Evolutionary conservation across 2,113 vertebrate genomes (phyloP).

Genomic region (Podarcis muralis): DNA sequence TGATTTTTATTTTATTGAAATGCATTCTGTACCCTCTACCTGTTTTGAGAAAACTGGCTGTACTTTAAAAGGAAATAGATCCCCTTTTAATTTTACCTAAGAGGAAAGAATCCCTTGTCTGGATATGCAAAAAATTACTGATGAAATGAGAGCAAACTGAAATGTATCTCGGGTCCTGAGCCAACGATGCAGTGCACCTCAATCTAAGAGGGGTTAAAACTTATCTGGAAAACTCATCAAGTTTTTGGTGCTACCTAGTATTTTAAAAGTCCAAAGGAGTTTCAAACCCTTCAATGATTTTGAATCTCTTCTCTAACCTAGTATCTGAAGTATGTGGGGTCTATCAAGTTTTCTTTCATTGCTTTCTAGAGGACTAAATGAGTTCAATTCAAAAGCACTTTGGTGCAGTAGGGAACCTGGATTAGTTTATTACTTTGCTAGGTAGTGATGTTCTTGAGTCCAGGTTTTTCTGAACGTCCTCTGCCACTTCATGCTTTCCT

Average conservation of each 20-base stretch:
- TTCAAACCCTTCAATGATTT: not conserved
- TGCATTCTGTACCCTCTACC: not conserved
- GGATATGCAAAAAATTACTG: conserved; percentile 19
- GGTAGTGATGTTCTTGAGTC: not conserved
- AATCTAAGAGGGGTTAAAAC: conserved; percentile 53
- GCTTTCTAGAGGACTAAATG: not conserved
- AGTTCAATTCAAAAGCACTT: not conserved
- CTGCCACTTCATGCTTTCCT: not conserved
- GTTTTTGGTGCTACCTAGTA: conserved; percentile 2
- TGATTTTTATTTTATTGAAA: not conserved
- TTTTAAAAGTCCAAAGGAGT: not conserved
- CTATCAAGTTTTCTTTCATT: not conserved
- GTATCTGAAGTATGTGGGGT: not conserved
- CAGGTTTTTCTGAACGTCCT: conserved; percentile 5
- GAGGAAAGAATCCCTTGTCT: not conserved
- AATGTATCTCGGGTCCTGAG: not conserved
- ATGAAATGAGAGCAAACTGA: conserved; percentile 22
- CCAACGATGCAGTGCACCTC: not conserved
- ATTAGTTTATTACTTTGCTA: not conserved
- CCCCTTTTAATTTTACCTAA: not conserved
- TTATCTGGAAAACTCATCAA: conserved; percentile 27
- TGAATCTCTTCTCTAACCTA: not conserved
- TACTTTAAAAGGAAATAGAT: not conserved
- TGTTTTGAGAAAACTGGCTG: not conserved
- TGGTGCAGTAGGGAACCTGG: not conserved